Evolutionary conservation across 2,888 invertebrate species (phyloP).

Genomic region (Agelastica alni): DNA sequence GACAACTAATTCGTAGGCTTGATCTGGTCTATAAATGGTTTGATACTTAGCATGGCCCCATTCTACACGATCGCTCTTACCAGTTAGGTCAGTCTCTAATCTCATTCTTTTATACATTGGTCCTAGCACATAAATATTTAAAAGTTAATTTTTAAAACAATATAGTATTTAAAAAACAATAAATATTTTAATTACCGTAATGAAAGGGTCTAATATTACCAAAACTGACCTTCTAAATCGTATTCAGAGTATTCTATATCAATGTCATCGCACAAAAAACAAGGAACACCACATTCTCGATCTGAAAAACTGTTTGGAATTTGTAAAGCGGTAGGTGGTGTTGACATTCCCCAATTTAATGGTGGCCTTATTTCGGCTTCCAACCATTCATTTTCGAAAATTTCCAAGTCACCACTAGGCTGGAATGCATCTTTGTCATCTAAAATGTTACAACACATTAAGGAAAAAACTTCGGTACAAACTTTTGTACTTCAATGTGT

Average conservation of each 20-base stretch:
- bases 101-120: slow-evolving; percentile 81
- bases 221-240: slow-evolving; percentile 60
- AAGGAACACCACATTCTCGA: slow-evolving; percentile 60
- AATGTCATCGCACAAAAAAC: slow-evolving; percentile 65
- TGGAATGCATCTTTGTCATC: slow-evolving; percentile 65
- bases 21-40: slow-evolving; percentile 83
- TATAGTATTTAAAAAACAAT: too few species aligned
- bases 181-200: neutral
- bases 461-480: slow-evolving; percentile 13
- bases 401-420: slow-evolving; percentile 74
- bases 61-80: slow-evolving; percentile 88
- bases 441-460: slow-evolving; percentile 30
- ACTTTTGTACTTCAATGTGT: too few species aligned
- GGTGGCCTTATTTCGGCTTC: slow-evolving; percentile 79
- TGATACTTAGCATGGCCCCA: slow-evolving; percentile 96
- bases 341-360: slow-evolving; percentile 54
- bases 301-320: slow-evolving; percentile 46
- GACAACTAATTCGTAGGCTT: slow-evolving; percentile 92
- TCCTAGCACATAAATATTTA: slow-evolving; percentile 56
- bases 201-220: neutral
- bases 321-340: slow-evolving; percentile 37
- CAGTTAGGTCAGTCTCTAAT: slow-evolving; percentile 81
- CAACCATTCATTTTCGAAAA: slow-evolving; percentile 91
- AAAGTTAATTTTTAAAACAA: too few species aligned
- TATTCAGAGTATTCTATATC: slow-evolving; percentile 63